phyloP scores from a whole-genome alignment of 2,113 vertebrate species.

The Acanthochromis polyacanthus region DNA sequence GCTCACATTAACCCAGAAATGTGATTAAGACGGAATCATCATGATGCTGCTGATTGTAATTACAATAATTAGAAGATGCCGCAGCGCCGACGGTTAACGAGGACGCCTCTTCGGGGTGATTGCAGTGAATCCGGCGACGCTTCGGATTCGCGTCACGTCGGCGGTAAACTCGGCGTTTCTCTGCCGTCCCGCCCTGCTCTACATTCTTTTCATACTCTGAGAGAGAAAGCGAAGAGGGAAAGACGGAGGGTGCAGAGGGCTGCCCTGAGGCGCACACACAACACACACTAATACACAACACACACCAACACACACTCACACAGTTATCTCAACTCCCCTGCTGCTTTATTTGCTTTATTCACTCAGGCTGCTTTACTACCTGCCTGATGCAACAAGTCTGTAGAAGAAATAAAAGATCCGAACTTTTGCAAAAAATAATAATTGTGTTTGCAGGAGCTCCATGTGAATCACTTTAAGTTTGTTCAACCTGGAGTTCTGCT shows the following conservation, averaged over 20 bases:
- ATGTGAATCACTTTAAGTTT: no score
- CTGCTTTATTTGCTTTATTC: conserved; percentile 55
- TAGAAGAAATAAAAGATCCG: conserved; percentile 10
- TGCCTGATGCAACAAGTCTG: conserved; percentile 40
- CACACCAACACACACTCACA: conserved; percentile 13
- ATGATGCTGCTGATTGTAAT: conserved; percentile 20
- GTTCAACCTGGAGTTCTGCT: no score
- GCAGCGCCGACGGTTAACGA: conserved; percentile 14
- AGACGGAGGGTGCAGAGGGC: conserved; percentile 55
- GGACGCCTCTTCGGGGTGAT: background rate
- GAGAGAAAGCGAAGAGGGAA: conserved; percentile 11
- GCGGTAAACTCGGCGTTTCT: conserved; percentile 18
- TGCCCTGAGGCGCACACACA: conserved; percentile 39
- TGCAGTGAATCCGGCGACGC: background rate
- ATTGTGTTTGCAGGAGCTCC: background rate
- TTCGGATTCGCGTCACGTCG: conserved; percentile 34
- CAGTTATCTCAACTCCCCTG: conserved; percentile 41
- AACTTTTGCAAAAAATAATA: conserved; percentile 1
- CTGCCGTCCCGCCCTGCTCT: conserved; percentile 44
- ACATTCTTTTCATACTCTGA: conserved; percentile 43
- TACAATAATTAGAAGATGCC: conserved; percentile 20
- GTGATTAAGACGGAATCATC: background rate
- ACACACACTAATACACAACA: conserved; percentile 28
- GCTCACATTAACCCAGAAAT: background rate
- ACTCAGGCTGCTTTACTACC: conserved; percentile 13